phyloP scores from a whole-genome alignment of 2,888 invertebrate species.

The Drosophila emarginata region DNA sequence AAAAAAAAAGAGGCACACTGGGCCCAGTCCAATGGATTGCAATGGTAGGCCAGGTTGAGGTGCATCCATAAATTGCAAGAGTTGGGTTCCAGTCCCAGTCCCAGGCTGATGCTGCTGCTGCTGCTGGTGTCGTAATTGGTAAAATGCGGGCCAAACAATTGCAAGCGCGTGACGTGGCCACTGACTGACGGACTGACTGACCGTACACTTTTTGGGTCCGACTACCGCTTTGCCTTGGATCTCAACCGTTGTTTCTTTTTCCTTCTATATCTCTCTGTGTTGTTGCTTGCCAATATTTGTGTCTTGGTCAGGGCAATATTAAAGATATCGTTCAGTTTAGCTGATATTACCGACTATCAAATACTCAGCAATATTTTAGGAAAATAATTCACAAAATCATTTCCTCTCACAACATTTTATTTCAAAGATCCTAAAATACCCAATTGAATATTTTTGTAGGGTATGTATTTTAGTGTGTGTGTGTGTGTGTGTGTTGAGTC shows the following conservation, averaged over 20 bases:
- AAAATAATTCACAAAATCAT: too few relatives aligned
- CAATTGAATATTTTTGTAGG: not conserved
- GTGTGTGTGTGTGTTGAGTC: not conserved
- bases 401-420: too few relatives aligned
- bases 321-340: not conserved
- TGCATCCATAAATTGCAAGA: slow-evolving; percentile 72
- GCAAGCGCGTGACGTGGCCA: slow-evolving; percentile 68
- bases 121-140: slow-evolving; percentile 75
- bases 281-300: slow-evolving; percentile 54
- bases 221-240: slow-evolving; percentile 12
- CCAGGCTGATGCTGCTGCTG: slow-evolving; percentile 3
- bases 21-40: slow-evolving; percentile 19
- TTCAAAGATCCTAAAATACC: not conserved
- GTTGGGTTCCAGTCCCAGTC: not conserved
- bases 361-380: not conserved
- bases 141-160: slow-evolving; percentile 72
- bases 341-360: not conserved
- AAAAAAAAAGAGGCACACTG: slow-evolving; percentile 44
- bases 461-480: not conserved
- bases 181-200: slow-evolving; percentile 39
- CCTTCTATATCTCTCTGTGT: not conserved
- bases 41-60: slow-evolving; percentile 30
- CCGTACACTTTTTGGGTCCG: slow-evolving; percentile 8
- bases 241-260: slow-evolving; percentile 11
- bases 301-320: slow-evolving; percentile 47